phyloP scores from a whole-genome alignment of 2,113 vertebrate species.

The Myotis yumanensis region DNA sequence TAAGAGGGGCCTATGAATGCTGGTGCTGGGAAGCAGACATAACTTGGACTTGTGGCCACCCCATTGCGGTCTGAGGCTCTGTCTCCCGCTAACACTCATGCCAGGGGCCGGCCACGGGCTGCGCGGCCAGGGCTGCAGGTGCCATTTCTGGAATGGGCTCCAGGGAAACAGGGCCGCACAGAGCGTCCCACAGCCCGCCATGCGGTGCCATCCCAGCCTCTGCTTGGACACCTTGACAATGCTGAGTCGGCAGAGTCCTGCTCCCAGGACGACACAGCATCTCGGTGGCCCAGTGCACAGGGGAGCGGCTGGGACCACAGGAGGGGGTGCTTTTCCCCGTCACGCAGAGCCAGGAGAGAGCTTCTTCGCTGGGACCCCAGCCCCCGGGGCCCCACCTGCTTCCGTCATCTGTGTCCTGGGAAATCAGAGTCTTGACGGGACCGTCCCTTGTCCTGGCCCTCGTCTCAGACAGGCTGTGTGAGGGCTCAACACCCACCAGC shows the following conservation, averaged over 20 bases:
- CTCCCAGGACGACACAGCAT: background rate
- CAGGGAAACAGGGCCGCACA: background rate
- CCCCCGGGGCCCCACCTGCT: accelerated
- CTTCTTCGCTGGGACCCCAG: background rate
- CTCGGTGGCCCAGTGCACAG: accelerated
- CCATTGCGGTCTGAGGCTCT: accelerated
- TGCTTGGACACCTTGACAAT: background rate
- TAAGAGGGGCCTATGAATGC: background rate
- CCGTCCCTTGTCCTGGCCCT: background rate
- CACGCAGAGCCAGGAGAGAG: background rate
- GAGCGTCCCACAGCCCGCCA: accelerated
- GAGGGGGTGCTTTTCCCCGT: background rate
- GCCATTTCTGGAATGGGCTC: background rate
- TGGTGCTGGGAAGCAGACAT: background rate
- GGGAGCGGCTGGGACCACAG: background rate
- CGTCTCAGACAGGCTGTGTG: background rate
- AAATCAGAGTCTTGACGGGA: background rate
- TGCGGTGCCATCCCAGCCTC: background rate
- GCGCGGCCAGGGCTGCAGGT: background rate
- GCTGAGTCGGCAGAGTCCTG: background rate
- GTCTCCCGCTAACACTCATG: background rate
- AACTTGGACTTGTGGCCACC: background rate
- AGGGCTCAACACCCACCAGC: background rate
- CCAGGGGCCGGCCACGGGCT: background rate
- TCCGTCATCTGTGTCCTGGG: background rate